phyloP scores from a whole-genome alignment of 1,140 invertebrate species.

The Caligus rogercresseyi region DNA sequence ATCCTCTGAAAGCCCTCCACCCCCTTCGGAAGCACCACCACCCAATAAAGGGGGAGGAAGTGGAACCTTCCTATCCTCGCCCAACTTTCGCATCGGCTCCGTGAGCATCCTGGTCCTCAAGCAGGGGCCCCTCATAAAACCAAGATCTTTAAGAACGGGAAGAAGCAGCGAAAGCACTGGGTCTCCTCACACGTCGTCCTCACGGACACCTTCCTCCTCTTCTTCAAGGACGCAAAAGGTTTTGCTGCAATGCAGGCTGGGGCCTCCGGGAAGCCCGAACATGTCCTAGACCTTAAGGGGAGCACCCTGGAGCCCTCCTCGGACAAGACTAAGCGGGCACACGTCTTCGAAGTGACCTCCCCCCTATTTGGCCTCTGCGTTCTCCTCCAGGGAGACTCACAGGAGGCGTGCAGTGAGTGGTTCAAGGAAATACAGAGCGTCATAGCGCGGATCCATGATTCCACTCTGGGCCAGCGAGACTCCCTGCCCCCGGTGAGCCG shows the following conservation, averaged over 20 bases:
- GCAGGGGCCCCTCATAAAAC: conserved; percentile 18
- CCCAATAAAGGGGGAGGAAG: too few species aligned
- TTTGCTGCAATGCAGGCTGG: conserved; percentile 31
- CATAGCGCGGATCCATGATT: conserved; percentile 32
- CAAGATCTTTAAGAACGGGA: conserved; percentile 30
- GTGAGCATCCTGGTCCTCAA: conserved; percentile 16
- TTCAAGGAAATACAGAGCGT: conserved; percentile 34
- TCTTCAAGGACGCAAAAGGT: conserved; percentile 40
- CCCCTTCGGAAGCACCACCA: too few species aligned
- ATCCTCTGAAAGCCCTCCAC: neutral
- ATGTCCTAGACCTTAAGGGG: conserved; percentile 39
- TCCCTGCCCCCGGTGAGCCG: neutral
- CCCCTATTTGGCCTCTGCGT: conserved; percentile 35
- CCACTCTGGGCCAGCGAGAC: neutral
- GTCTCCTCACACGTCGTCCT: conserved; percentile 42
- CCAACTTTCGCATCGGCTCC: conserved; percentile 6
- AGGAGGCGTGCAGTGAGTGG: conserved; percentile 34
- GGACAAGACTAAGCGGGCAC: conserved; percentile 39
- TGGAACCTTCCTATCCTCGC: neutral
- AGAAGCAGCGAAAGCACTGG: conserved; percentile 50
- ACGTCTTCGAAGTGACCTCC: conserved; percentile 39
- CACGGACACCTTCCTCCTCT: conserved; percentile 39
- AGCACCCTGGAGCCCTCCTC: conserved; percentile 34
- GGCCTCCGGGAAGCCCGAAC: conserved; percentile 32
- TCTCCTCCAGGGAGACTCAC: conserved; percentile 38